Evolutionary conservation across 2,888 invertebrate genomes (phyloP).

Genomic region (Apodemia zela): DNA sequence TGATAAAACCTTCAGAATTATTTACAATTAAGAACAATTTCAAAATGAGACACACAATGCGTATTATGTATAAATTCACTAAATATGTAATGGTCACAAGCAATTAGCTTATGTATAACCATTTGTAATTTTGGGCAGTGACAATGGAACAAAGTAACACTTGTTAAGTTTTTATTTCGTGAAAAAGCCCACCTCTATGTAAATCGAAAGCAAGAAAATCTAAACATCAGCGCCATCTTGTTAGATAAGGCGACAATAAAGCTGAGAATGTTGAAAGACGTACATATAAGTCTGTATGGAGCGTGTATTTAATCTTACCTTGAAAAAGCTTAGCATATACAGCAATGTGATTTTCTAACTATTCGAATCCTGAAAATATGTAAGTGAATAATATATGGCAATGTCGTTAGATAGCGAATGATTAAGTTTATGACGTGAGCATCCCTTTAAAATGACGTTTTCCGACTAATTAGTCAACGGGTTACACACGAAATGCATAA

Average conservation of each 20-base stretch:
- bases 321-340: slow-evolving; percentile 53
- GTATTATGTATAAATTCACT: no score
- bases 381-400: slow-evolving; percentile 19
- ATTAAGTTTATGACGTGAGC: background rate
- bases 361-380: slow-evolving; percentile 63
- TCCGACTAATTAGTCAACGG: background rate
- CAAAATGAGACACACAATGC: no score
- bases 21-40: no score
- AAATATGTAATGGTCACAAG: no score
- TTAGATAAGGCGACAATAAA: background rate
- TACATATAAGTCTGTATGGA: background rate
- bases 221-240: background rate
- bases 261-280: background rate
- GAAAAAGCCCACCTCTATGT: no score
- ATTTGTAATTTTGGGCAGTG: no score
- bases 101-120: no score
- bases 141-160: no score
- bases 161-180: no score
- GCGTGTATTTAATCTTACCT: slow-evolving; percentile 41
- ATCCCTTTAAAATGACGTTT: background rate
- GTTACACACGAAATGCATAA: background rate
- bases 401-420: background rate
- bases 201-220: no score
- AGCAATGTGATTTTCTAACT: slow-evolving; percentile 72
- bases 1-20: background rate